These are phyloP conservation scores for Dendrolimus pini DNA, from an alignment of 2,888 invertebrate genomes.

Conservation along the genomic window DNA sequence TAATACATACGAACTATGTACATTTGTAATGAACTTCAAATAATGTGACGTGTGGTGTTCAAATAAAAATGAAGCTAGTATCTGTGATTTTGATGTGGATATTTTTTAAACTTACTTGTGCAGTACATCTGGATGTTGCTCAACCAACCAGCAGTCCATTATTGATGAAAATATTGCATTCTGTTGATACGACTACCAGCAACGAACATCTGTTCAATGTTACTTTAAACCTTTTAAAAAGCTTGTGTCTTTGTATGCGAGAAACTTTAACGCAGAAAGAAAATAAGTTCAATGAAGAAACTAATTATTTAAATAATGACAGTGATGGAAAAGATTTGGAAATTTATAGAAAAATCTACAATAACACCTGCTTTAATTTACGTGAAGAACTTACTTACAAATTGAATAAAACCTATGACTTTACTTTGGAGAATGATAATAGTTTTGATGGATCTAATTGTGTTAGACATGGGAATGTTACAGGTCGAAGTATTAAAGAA, in stretches of 20 bases:
- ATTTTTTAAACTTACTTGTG: background rate
- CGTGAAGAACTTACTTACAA: slow-evolving; percentile 28
- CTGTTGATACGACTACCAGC: slow-evolving; percentile 43
- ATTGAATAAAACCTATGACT: slow-evolving; percentile 17
- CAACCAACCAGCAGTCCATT: slow-evolving; percentile 30
- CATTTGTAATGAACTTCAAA: background rate
- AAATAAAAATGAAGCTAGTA: background rate
- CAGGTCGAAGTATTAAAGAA: slow-evolving; percentile 6
- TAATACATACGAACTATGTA: no score
- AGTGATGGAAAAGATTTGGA: slow-evolving; percentile 28
- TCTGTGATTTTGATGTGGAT: background rate
- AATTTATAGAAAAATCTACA: slow-evolving; percentile 47
- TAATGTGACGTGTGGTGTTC: slow-evolving; percentile 1
- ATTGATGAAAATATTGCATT: slow-evolving; percentile 41
- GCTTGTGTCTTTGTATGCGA: slow-evolving; percentile 52
- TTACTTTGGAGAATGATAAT: slow-evolving; percentile 13
- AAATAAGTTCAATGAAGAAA: slow-evolving; percentile 22
- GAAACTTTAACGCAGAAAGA: slow-evolving; percentile 37
- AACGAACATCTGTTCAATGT: slow-evolving; percentile 46
- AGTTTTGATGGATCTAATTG: slow-evolving; percentile 18
- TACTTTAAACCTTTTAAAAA: slow-evolving; percentile 48
- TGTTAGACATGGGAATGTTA: slow-evolving; percentile 10
- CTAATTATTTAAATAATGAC: slow-evolving; percentile 18
- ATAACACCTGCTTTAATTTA: slow-evolving; percentile 45
- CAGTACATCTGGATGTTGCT: slow-evolving; percentile 10